Evolutionary conservation across 2,888 invertebrate genomes (phyloP).

Genomic region (Phengaris alcon): DNA sequence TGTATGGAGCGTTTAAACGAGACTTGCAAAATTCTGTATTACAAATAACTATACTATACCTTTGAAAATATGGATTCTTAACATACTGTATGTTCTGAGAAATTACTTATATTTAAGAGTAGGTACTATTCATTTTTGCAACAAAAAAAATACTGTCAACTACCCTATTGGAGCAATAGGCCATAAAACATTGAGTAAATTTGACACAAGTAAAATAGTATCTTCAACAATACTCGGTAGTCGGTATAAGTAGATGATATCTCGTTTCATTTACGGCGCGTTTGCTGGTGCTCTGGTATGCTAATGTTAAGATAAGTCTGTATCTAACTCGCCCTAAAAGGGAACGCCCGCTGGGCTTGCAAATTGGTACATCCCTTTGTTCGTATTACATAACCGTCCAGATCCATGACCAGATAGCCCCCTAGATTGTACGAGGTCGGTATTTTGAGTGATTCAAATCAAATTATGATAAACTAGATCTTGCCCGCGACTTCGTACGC

Average conservation of each 20-base stretch:
- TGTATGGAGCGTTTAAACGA: too few relatives aligned
- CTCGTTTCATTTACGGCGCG: conserved; percentile 26
- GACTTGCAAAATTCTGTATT: too few relatives aligned
- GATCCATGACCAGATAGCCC: conserved; percentile 43
- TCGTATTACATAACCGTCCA: conserved; percentile 49
- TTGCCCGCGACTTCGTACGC: too few relatives aligned
- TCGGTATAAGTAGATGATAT: conserved; percentile 25
- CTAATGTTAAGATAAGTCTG: conserved; percentile 33
- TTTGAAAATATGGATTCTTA: too few relatives aligned
- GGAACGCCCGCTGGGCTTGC: conserved; percentile 64
- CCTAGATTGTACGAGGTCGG: conserved; percentile 2
- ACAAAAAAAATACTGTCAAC: too few relatives aligned
- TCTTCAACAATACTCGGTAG: conserved; percentile 12
- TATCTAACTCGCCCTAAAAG: conserved; percentile 52
- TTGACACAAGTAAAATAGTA: neutral
- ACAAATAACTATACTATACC: too few relatives aligned
- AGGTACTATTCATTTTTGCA: too few relatives aligned
- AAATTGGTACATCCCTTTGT: conserved; percentile 76
- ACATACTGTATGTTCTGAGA: too few relatives aligned
- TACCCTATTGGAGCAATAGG: neutral
- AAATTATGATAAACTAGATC: neutral
- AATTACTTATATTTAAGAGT: too few relatives aligned
- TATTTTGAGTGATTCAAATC: conserved; percentile 6
- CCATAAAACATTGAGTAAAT: neutral
- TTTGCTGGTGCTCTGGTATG: conserved; percentile 32